Base-by-base conservation (phyloP, 2,888 invertebrate genomes). In the Ditula angustiorana region DNA sequence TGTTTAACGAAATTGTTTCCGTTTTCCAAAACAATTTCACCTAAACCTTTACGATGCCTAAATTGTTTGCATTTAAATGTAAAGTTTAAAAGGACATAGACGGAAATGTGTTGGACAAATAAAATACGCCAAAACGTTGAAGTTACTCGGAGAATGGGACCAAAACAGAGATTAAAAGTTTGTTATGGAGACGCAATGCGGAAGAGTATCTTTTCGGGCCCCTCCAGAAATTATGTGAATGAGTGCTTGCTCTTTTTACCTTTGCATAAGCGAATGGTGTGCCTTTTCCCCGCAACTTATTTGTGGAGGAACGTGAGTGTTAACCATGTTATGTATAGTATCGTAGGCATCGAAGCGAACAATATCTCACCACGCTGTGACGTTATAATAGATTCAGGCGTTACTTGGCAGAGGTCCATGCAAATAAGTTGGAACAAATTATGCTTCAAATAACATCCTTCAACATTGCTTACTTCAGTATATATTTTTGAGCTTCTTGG, bases 121-220 rank as follows among this genome's bases (percentile, higher is more conserved):
- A 53, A 53, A 35, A 35, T 35, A 53, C 53, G 53, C 46, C 30
- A 37, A 59, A 59, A 53, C 28, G 23, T 46, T 46, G 30, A 47
- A 46, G 37, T 53, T 53, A 46, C 58, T 11, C 52, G 53, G 47
- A 35, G 47, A 64, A 59, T 46, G 46, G 50, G 58, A 64, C 59
- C 59, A 64, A 53, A 64, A 62, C 28, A 46, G 52, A 35, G 53
- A 58, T 59, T 64, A 59, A 59, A 64, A 64, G 46, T 64, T 59
- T 47, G 58, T 59, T 59, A 59, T 58, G n/a, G 59, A 59, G 64
- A 64, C 64, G 64, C 64, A 64, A 64, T 64, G 64, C 59, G 64
- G 59, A 52, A 57, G 44, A 37, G 61, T 56, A 44, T 47, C n/a
- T 52, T 53, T 64, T 64, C 28, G 35, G 35, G 53, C 13, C 46